Base-by-base conservation (phyloP, 2,113 vertebrate species). In the Gymnocephalus cernua region DNA sequence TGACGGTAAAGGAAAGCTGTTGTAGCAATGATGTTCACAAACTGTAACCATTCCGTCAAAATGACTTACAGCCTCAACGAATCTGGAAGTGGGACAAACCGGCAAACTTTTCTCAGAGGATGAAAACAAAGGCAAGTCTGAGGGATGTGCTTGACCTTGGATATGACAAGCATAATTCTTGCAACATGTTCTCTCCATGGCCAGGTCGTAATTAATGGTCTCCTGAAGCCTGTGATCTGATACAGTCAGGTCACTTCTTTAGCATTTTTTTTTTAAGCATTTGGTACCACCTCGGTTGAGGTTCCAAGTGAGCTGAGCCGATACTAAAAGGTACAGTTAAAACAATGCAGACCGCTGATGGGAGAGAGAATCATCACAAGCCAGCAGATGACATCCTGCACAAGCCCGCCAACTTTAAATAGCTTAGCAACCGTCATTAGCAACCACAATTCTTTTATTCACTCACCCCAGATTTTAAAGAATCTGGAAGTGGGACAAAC, bases 1-100 rank as follows among this genome's bases (percentile, higher is more conserved):
- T 59, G 47, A 58, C 23, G 6, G 44, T 23, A 54, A 67, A 77
- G 50, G 41, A 10, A 25, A 62, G 38, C 21, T 27, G 64, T 13
- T 21, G 77, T 13, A 23, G 6, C 23, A 10, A 38, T 70, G 65
- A 68, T 21, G 59, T 68, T 65, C 64, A 59, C 25, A 51, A 51
- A 54, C 8, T 70, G 79, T 64, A 35, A 74, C 79, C 54, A 54
- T 63, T 69, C 69, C 16, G 69, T 83, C 64, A 85, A 32, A 74
- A 63, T 83, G 61, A 86, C 50, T 68, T 63, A 79, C 70, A 56
- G 45, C 65, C 51, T 65, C 51, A 25, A 38, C 27, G 0, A 21
- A 9, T 51, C 54, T 83, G 77, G 41, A 90, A 76, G 61, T 84
- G 71, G 80, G 74, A 76, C 72, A 80, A 65, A 69, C 18, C 8